Base-by-base conservation (phyloP, 2,888 invertebrate species). In the Cheilosia vulpina region DNA sequence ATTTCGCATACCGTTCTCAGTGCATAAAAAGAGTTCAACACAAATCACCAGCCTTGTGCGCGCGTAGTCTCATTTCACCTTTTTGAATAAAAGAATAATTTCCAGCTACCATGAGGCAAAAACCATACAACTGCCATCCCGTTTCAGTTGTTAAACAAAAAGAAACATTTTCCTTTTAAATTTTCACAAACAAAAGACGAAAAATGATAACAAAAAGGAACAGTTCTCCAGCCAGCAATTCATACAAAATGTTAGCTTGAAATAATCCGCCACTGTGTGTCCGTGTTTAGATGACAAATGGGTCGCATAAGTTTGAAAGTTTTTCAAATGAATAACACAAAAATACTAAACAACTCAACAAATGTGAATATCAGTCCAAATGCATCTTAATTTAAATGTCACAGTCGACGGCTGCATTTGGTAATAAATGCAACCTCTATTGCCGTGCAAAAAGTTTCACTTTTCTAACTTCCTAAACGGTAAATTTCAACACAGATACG, bases 361-460 rank as follows among this genome's bases (percentile, higher is more conserved):
- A 52, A 15, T 13, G 6, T 17, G 4, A 50, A 47, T 19, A 34
- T 57, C 45, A 50, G 21, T 38, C 17, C 5, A 7, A 41, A 17
- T 58, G 34, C 17, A 57, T 58, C 15, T 71, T 34, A 58, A 79
- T 72, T 34, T 19, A 31, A 63, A 58, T 13, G 0, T 7, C 24
- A 21, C n/a, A 17, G 15, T 17, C 31, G 31, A 9, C 9, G 31
- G 31, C 31, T 13, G 31, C 9, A 43, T 27, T 53, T 66, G n/a
- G 17, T 31, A 65, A 38, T 53, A 58, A 50, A 24, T 50, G 15
- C 24, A 11, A 47, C 57, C n/a, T 3, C 21, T 31, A 57, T 24
- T 17, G 4, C 13, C 24, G 47, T 43, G 38, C 11, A 9, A 77
- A 71, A 63, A 75, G 75, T 84, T 84, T 84, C 71, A 75, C 84